These are phyloP conservation scores for Lamellibrachia columna DNA, from an alignment of 2,888 invertebrate species.

Conservation along the genomic window DNA sequence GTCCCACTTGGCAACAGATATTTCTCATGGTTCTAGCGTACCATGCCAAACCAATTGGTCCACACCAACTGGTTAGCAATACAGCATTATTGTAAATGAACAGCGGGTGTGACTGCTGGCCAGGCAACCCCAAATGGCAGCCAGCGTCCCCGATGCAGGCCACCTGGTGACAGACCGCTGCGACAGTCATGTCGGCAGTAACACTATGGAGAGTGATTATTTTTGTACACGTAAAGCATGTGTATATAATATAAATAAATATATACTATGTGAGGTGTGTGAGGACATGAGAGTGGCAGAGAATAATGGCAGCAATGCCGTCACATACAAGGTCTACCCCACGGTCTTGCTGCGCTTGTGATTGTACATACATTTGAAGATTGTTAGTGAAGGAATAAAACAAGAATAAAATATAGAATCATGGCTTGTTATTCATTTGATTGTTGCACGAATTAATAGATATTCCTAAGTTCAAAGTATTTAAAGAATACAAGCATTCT, in stretches of 20 bases:
- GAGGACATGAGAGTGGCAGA: neutral
- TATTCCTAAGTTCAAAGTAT: no score
- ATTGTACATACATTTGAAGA: conserved; percentile 19
- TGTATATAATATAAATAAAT: conserved; percentile 24
- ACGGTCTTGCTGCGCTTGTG: neutral
- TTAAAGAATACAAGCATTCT: neutral
- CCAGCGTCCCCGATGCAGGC: neutral
- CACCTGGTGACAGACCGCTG: conserved; percentile 6
- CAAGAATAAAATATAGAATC: conserved; percentile 23
- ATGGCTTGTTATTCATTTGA: conserved; percentile 17
- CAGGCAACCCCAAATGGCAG: conserved; percentile 10
- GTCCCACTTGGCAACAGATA: neutral
- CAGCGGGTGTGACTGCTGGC: conserved; percentile 24
- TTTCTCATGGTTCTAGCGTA: neutral
- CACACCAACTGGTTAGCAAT: conserved; percentile 21
- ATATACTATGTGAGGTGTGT: neutral
- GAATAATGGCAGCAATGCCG: conserved; percentile 7
- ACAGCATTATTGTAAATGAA: conserved; percentile 23
- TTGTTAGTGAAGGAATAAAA: conserved; percentile 25
- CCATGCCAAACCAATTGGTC: neutral
- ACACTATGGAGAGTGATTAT: conserved; percentile 24
- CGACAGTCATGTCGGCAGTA: neutral
- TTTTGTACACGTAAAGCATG: conserved; percentile 25
- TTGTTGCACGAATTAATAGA: neutral
- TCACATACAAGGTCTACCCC: conserved; percentile 24